Percentiles rank a stretch among this genome's conserved stretches.
These are phyloP conservation scores for Scomber japonicus DNA, from an alignment of 2,113 vertebrate species.

Conservation along the genomic window DNA sequence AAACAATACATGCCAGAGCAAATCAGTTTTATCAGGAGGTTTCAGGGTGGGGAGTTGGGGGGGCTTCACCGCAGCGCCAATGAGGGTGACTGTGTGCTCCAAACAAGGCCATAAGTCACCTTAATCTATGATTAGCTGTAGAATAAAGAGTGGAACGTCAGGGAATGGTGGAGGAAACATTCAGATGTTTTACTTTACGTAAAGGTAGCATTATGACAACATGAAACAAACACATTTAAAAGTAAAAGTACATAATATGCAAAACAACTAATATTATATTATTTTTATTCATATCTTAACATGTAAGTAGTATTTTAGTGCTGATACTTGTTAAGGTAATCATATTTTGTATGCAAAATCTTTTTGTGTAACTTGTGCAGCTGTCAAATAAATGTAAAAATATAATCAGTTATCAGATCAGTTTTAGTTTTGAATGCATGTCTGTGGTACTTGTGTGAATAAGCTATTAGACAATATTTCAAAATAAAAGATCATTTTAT, in stretches of 20 bases:
- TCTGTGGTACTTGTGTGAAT: background rate
- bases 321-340: background rate
- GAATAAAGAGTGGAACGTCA: conserved; percentile 4
- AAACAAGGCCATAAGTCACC: conserved; percentile 28
- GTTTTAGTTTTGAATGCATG: background rate
- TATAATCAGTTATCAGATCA: no score
- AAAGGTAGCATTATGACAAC: background rate
- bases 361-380: no score
- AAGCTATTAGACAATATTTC: no score
- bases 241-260: background rate
- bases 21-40: conserved; percentile 75
- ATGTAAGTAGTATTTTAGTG: background rate
- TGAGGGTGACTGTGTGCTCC: conserved; percentile 15
- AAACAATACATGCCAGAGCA: conserved; percentile 81
- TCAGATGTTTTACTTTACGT: background rate
- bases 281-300: background rate
- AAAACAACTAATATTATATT: background rate
- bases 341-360: no score
- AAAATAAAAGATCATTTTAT: no score
- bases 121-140: conserved; percentile 19
- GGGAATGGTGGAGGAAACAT: background rate
- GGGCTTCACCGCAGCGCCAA: conserved; percentile 25
- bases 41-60: conserved; percentile 22
- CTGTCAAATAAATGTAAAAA: no score
- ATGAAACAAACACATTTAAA: background rate